Conservation (phyloP, 1,140 invertebrate species). For the Oncopodura yosiiana region DNA sequence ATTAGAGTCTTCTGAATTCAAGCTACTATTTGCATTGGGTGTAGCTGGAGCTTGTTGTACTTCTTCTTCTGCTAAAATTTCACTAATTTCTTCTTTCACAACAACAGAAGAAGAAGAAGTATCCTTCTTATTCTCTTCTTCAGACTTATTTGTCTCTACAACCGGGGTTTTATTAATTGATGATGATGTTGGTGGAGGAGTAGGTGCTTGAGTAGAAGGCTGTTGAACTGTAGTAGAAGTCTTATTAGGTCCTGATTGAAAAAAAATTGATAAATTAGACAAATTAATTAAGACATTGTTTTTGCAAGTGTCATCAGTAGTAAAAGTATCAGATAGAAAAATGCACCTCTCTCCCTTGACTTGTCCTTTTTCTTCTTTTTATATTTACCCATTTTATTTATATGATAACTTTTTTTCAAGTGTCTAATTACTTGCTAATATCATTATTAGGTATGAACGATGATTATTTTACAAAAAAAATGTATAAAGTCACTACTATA, state of each 20-base stretch:
- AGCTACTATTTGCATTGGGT: slow-evolving; percentile 7
- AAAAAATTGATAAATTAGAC: not conserved
- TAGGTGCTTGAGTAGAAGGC: not conserved
- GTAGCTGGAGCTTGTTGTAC: slow-evolving; percentile 4
- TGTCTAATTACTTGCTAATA: too few species aligned
- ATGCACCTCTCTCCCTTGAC: too few species aligned
- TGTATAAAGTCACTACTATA: too few species aligned
- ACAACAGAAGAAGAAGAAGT: not conserved
- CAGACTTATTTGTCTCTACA: not conserved
- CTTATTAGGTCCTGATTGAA: not conserved
- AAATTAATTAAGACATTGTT: too few species aligned
- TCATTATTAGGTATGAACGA: too few species aligned
- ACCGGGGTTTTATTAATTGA: not conserved
- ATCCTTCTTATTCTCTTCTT: not conserved
- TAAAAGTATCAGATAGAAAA: too few species aligned
- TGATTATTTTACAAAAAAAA: too few species aligned
- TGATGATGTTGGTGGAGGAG: not conserved
- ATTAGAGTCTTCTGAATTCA: slow-evolving; percentile 6
- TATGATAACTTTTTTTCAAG: too few species aligned
- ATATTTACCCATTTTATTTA: too few species aligned
- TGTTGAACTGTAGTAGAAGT: not conserved
- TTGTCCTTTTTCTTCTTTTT: too few species aligned
- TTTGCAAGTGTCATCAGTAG: too few species aligned
- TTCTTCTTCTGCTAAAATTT: not conserved
- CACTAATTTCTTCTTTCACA: not conserved